Conservation (phyloP, 2,113 vertebrate genomes). For the Desmodus rotundus region DNA sequence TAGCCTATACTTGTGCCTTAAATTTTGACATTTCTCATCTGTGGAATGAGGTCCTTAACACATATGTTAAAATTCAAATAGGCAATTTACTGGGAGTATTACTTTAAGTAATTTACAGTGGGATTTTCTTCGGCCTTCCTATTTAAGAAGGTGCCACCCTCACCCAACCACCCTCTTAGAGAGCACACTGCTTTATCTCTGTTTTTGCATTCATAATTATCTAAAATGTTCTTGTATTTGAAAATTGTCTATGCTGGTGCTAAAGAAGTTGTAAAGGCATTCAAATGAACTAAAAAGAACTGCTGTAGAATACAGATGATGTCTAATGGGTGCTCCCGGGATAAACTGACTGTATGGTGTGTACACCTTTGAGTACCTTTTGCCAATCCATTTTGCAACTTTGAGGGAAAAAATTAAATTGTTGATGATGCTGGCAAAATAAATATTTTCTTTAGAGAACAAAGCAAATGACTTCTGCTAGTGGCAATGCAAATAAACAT, state of each 20-base stretch:
- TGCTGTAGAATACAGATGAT: not conserved
- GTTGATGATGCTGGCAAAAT: not conserved
- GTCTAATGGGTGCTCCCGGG: rapidly evolving
- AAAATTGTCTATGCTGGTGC: not conserved
- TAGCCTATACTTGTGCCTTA: not conserved
- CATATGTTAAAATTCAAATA: not conserved
- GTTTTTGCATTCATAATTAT: not conserved
- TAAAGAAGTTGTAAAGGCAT: not conserved
- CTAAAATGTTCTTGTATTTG: not conserved
- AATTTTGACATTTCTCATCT: not conserved
- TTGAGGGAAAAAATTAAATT: not conserved
- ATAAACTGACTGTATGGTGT: not conserved
- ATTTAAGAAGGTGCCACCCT: not conserved
- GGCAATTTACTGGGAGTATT: too few species aligned
- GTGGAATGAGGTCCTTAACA: not conserved
- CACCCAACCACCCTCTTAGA: not conserved
- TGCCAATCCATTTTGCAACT: not conserved
- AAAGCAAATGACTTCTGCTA: not conserved
- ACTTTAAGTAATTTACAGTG: not conserved
- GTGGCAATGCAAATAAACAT: not conserved
- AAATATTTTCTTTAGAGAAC: not conserved
- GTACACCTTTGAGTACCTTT: not conserved
- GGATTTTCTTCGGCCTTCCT: not conserved
- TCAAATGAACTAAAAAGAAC: not conserved
- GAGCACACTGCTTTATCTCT: not conserved